phyloP scores from a whole-genome alignment of 2,113 vertebrate genomes.

The Gallinago undulata region DNA sequence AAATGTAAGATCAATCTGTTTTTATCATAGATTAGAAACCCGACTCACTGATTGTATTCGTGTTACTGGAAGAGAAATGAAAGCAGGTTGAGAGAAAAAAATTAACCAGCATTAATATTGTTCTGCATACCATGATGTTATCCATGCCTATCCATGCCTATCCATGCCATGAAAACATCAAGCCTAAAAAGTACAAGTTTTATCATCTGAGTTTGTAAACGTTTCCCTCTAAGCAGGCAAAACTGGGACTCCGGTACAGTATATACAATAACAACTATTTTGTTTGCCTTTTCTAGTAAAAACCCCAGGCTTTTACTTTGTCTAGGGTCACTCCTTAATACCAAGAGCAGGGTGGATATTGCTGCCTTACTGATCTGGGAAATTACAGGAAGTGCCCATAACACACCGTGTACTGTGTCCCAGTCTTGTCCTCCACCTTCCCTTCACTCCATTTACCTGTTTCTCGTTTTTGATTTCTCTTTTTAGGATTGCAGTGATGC shows the following conservation, averaged over 20 bases:
- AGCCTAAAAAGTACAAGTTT: background rate
- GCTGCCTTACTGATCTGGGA: background rate
- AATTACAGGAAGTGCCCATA: background rate
- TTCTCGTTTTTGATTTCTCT: background rate
- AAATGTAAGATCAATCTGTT: background rate
- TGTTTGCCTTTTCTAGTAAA: background rate
- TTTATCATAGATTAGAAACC: background rate
- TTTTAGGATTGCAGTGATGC: background rate
- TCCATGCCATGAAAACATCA: background rate
- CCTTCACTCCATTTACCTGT: too few relatives aligned
- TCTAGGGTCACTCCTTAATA: background rate
- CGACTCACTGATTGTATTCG: background rate
- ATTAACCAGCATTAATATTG: background rate
- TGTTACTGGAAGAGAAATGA: background rate
- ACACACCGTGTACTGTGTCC: background rate
- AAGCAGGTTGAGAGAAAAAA: background rate
- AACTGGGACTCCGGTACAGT: background rate
- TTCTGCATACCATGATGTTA: background rate
- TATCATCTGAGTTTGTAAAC: background rate
- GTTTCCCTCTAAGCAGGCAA: background rate
- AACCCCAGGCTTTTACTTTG: background rate
- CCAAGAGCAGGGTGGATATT: background rate
- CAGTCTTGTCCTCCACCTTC: background rate
- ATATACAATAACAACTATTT: fast-evolving
- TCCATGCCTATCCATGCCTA: background rate